Evolutionary conservation across 2,113 vertebrate genomes (phyloP).

Genomic region (Lepidothrix coronata): DNA sequence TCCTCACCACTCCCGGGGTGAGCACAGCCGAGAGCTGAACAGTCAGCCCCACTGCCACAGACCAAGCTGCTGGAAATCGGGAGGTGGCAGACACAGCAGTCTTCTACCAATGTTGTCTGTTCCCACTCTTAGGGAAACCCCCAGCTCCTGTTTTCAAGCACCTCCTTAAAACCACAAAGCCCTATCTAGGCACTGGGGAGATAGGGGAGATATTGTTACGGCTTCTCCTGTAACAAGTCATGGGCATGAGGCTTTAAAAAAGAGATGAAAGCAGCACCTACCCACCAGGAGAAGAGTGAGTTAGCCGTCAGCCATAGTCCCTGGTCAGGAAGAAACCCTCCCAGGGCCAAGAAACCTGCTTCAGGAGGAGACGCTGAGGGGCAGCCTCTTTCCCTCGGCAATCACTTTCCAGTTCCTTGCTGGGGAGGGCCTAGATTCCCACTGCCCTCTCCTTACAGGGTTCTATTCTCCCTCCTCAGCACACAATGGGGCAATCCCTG

Average conservation of each 20-base stretch:
- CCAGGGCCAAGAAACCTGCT: neutral
- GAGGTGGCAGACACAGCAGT: neutral
- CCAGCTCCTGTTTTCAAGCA: neutral
- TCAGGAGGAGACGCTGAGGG: neutral
- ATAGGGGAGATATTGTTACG: neutral
- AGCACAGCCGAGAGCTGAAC: neutral
- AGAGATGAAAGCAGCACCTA: neutral
- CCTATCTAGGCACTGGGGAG: neutral
- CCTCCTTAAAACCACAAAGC: neutral
- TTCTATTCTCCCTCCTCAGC: neutral
- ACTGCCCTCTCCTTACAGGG: accelerated
- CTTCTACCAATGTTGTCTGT: neutral
- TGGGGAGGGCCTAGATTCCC: neutral
- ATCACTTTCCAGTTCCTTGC: neutral
- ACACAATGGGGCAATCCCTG: neutral
- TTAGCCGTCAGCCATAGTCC: neutral
- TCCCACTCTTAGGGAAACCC: neutral
- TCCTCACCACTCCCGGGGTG: neutral
- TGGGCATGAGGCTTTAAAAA: neutral
- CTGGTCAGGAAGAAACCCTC: neutral
- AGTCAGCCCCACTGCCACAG: accelerated
- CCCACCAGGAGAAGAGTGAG: neutral
- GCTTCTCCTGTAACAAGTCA: neutral
- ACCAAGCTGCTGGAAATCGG: neutral
- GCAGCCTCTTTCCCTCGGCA: neutral